These are phyloP conservation scores for Crotalus viridis DNA, from an alignment of 2,113 vertebrate genomes.

Conservation along the genomic window DNA sequence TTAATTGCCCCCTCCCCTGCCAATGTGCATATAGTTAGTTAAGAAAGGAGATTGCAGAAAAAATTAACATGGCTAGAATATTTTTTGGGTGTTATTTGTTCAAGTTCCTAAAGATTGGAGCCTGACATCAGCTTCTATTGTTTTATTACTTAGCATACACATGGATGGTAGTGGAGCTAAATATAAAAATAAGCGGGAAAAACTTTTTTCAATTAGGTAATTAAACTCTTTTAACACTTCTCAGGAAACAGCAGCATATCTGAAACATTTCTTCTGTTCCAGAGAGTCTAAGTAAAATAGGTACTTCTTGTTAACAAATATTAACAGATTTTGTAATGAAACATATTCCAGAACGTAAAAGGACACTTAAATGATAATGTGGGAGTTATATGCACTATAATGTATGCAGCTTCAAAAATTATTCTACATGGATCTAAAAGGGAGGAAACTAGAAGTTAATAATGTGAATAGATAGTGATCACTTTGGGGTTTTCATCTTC, in stretches of 20 bases:
- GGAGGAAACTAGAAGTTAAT: not conserved
- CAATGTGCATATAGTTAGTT: not conserved
- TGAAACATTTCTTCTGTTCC: not conserved
- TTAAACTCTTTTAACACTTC: not conserved
- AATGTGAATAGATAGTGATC: too few relatives aligned
- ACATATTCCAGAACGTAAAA: not conserved
- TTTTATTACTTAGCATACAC: not conserved
- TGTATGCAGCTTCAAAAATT: not conserved
- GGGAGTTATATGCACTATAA: not conserved
- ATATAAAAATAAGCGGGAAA: not conserved
- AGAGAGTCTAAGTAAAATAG: not conserved
- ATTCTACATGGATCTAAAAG: not conserved
- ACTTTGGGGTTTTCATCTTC: not conserved
- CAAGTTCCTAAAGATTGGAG: not conserved
- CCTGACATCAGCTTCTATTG: not conserved
- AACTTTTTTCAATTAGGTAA: not conserved
- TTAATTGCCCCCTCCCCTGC: not conserved
- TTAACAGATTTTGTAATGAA: not conserved
- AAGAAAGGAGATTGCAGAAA: not conserved
- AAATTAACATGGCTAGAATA: constrained; percentile 2
- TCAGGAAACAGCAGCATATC: not conserved
- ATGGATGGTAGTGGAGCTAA: not conserved
- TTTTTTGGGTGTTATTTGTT: not conserved
- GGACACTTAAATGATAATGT: not conserved
- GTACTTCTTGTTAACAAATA: not conserved